Evolutionary conservation across 2,797 vertebrate species (phyloP), one percentile per base, ranked within the genome.

Genomic region (Chloroceryle amazona): DNA sequence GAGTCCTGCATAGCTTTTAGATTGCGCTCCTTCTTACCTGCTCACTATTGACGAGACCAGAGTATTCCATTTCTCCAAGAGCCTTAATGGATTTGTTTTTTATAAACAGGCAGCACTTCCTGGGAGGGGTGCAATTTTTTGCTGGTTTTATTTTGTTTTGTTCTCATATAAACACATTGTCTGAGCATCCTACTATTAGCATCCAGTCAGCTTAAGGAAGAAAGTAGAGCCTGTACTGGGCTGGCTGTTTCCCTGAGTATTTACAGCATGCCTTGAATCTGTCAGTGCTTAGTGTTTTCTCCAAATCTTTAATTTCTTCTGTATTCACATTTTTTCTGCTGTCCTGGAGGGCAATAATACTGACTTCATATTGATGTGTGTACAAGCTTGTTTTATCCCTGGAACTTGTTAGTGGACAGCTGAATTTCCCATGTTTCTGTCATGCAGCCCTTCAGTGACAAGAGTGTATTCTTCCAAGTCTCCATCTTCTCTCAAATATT

Each of bases 51-150:
- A 80, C 4, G 3, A 71, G 57, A 67, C 70, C 11, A 7, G 49
- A 92, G 46, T 35, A 76, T 88, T 95, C 67, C 61, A 83, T 94
- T 96, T 90, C 67, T 60, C 74, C 83, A 87, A 85, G 81, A 89
- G 61, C 41, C 57, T 89, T 94, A 92, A 91, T 95, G 86, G 81
- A 73, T 91, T 96, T 91, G 72, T 35, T 71, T 54, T 80, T 79
- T 80, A 73, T 82, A 96, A 95, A 94, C 70, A 95, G 46, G 72
- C 84, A 87, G 81, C 42, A 39, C 16, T 82, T 95, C 72, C 55
- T 79, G 65, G 60, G 86, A 85, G 63, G 81, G 55, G 52, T 67
- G 63, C 60, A 1, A 29, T 87, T 82, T 92, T 51, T 76, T 41
- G 31, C 15, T 85, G 41, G 22, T 49, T 88, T 91, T 57, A 33